Conservation (phyloP, 2,797 vertebrate genomes). For the Macrochelys suwanniensis region DNA sequence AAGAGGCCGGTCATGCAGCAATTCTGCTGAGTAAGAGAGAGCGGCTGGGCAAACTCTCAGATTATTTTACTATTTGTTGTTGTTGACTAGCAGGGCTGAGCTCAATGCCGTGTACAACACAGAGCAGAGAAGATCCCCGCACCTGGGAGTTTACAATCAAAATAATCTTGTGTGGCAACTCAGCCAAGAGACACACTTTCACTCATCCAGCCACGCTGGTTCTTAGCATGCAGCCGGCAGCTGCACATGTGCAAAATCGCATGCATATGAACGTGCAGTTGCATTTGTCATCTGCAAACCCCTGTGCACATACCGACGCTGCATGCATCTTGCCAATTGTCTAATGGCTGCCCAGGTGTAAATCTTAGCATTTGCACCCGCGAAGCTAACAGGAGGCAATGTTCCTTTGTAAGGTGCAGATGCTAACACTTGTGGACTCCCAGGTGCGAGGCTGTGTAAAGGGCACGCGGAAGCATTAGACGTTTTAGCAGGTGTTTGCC, state of each 20-base stretch:
- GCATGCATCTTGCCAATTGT: background rate
- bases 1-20: no score
- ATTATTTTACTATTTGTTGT: background rate
- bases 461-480: background rate
- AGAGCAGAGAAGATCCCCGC: background rate
- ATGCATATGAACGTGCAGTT: no score
- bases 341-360: background rate
- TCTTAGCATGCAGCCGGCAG: background rate
- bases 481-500: background rate
- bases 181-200: background rate
- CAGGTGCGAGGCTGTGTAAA: background rate
- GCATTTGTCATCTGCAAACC: background rate
- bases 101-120: background rate
- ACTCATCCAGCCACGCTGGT: background rate
- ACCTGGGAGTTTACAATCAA: background rate
- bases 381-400: accelerated
- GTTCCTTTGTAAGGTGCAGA: background rate
- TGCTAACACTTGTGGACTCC: background rate
- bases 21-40: background rate
- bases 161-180: background rate
- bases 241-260: background rate
- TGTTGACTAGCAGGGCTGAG: background rate
- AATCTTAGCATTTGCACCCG: background rate
- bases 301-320: background rate
- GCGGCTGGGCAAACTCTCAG: background rate